Base-by-base conservation (phyloP, 2,113 vertebrate species). In the Xenopus laevis region DNA sequence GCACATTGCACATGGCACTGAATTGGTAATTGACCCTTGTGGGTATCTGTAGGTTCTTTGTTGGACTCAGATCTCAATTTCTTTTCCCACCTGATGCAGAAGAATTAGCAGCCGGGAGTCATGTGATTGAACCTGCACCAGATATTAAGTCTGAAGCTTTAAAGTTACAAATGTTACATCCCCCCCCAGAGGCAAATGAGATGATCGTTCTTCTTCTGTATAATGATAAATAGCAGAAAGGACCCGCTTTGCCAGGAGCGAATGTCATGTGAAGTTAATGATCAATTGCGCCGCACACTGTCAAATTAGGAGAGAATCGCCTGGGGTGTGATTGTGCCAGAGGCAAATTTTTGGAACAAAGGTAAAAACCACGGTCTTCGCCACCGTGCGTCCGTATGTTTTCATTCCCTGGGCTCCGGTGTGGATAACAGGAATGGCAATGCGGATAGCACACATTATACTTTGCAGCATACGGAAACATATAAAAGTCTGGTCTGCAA, bases 171-270 rank as follows among this genome's bases (percentile, higher is more conserved):
- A 21, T 12, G 3, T 60, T 21, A 60, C 18, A 60, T 21, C 13
- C 23, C 23, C 58, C 58, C 15, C 33, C 1, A 20, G 11, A 20
- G 21, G 21, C 58, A 23, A 23, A 60, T 23, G 8, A 60, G 20
- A 60, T 60, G 20, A 60, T 15, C 9, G 4, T 60, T 60, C 58
- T 18, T 60, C 18, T 60, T 21, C 20, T 0, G 60, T 65, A 85
- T 82, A 77, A 84, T 87, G 47, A 50, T 50, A 50, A 84, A 86
- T 10, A 73, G 79, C 77, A 80, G 71, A 83, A 71, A 11, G 33
- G 79, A 74, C 82, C 80, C 79, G 71, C 61, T 46, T 64, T 45
- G 79, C 77, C 81, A 12, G 46, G 75, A 82, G 82, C 74, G 78
- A 81, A n/a, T 79, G 53, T 80, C 18, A 57, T 57, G 53, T 71